phyloP scores from a whole-genome alignment of 2,797 vertebrate species.

The Sebastes hopkinsi region DNA sequence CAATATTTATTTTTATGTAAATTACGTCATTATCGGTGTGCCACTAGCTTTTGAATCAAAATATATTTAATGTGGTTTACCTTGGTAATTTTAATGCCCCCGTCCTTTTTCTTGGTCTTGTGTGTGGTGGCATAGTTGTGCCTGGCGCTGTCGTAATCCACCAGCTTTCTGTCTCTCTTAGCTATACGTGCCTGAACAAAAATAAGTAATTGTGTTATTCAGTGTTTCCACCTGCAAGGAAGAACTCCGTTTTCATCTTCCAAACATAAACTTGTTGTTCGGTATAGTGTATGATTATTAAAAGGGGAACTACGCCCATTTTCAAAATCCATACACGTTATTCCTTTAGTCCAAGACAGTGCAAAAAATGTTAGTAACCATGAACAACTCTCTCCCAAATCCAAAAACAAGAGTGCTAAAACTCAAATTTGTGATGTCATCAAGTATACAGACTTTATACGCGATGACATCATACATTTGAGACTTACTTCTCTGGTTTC shows the following conservation, averaged over 20 bases:
- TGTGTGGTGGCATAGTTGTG: conserved; percentile 94
- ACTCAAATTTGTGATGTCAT: too few relatives aligned
- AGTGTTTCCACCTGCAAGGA: neutral
- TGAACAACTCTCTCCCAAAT: too few relatives aligned
- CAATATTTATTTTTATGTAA: neutral
- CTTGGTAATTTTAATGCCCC: conserved; percentile 90
- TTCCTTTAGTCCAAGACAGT: too few relatives aligned
- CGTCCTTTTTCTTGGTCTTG: conserved; percentile 94
- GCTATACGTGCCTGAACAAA: conserved; percentile 90
- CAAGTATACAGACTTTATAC: too few relatives aligned
- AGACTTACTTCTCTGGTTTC: too few relatives aligned
- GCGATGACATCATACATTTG: too few relatives aligned
- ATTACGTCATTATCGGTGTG: neutral
- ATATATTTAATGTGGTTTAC: conserved; percentile 59
- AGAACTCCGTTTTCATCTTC: neutral
- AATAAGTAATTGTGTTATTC: neutral
- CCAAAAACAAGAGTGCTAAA: too few relatives aligned
- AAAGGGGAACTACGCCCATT: neutral
- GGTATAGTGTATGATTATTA: neutral
- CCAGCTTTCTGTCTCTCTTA: conserved; percentile 95
- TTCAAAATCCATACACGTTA: too few relatives aligned
- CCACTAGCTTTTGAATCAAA: neutral
- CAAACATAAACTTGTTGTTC: neutral
- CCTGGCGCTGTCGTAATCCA: conserved; percentile 96
- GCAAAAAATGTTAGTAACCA: too few relatives aligned